Evolutionary conservation across 2,888 invertebrate genomes (phyloP).

Genomic region (Tipula confusa): DNA sequence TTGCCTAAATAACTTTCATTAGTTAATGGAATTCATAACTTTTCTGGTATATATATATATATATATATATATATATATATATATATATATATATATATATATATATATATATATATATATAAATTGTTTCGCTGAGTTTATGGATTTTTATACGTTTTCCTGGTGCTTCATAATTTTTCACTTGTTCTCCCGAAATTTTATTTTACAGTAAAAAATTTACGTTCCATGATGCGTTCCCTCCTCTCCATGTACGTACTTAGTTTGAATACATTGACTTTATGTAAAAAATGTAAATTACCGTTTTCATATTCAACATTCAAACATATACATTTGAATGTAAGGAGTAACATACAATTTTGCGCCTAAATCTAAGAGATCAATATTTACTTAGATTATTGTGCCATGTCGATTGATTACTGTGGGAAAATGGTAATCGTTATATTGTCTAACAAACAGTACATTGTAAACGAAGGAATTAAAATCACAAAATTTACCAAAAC

Average conservation of each 20-base stretch:
- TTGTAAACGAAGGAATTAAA: neutral
- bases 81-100: too few species aligned
- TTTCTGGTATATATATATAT: neutral
- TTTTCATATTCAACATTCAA: neutral
- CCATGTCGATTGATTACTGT: too few species aligned
- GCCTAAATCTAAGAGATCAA: neutral
- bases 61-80: too few species aligned
- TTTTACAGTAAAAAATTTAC: too few species aligned
- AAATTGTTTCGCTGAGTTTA: neutral
- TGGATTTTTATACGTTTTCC: neutral
- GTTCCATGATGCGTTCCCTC: too few species aligned
- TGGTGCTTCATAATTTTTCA: neutral
- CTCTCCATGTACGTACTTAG: neutral
- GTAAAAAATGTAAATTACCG: neutral
- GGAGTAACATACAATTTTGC: neutral
- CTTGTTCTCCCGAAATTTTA: neutral
- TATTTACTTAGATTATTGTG: neutral
- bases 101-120: too few species aligned
- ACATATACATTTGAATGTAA: neutral
- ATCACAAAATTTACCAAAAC: neutral
- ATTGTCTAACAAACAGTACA: too few species aligned
- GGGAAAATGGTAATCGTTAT: too few species aligned
- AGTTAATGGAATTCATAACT: slow-evolving; percentile 25
- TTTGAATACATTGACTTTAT: neutral
- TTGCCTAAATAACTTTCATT: slow-evolving; percentile 7